phyloP scores from a whole-genome alignment of 2,888 invertebrate species.

The Pterobdella sp. region DNA sequence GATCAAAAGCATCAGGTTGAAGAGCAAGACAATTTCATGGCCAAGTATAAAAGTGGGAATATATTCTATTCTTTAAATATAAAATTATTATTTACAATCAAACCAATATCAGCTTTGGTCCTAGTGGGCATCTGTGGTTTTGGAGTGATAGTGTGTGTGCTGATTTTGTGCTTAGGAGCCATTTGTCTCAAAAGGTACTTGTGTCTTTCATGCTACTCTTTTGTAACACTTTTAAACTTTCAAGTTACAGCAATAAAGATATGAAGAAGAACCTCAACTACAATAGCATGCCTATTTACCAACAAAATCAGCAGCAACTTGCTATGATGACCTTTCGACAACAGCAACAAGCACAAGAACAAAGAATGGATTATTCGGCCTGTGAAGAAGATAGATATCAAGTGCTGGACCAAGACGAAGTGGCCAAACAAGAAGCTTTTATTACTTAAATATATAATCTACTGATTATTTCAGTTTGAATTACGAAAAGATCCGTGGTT shows the following conservation, averaged over 20 bases:
- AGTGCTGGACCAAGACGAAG: slow-evolving; percentile 23
- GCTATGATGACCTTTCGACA: neutral
- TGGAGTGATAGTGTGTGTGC: slow-evolving; percentile 21
- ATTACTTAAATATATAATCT: too few relatives aligned
- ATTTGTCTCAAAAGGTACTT: slow-evolving; percentile 26
- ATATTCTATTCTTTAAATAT: too few relatives aligned
- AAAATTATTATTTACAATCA: too few relatives aligned
- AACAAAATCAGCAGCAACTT: neutral
- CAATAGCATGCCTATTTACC: slow-evolving; percentile 6
- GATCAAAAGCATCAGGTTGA: neutral
- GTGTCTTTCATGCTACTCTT: neutral
- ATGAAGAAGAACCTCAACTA: slow-evolving; percentile 9
- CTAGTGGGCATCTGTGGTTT: slow-evolving; percentile 19
- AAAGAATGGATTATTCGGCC: neutral
- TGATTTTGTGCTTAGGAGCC: slow-evolving; percentile 26
- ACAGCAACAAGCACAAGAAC: neutral
- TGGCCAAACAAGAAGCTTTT: slow-evolving; percentile 12
- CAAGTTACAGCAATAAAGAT: slow-evolving; percentile 7
- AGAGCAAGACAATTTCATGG: neutral
- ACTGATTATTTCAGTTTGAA: too few relatives aligned
- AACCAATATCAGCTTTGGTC: slow-evolving; percentile 14
- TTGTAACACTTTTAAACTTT: neutral
- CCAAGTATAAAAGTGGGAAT: slow-evolving; percentile 11
- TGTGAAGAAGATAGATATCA: slow-evolving; percentile 25
- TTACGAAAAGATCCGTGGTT: too few relatives aligned